These are phyloP conservation scores for Zaprionus vittiger DNA, from an alignment of 1,140 invertebrate genomes.

Conservation along the genomic window DNA sequence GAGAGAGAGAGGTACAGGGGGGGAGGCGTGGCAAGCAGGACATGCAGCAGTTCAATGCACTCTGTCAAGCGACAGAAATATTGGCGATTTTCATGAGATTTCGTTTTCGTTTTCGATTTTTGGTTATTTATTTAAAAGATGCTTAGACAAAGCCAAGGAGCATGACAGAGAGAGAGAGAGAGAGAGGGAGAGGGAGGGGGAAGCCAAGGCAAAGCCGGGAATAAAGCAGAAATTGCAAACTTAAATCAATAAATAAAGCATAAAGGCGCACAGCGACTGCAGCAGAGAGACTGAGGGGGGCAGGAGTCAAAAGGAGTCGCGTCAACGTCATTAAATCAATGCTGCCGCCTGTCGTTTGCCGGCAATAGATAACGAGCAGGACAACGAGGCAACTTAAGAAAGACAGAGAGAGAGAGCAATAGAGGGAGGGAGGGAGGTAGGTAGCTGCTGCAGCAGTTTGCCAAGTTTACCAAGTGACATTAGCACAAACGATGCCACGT, in stretches of 20 bases:
- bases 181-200: neutral
- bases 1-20: neutral
- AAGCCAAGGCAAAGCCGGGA: conserved; percentile 43
- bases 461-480: conserved; percentile 80
- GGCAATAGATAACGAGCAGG: conserved; percentile 75
- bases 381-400: conserved; percentile 21
- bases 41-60: conserved; percentile 59
- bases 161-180: neutral
- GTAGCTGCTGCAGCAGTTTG: conserved; percentile 26
- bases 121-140: conserved; percentile 78
- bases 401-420: conserved; percentile 6
- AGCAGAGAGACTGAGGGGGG: neutral
- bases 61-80: neutral
- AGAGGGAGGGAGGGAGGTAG: neutral
- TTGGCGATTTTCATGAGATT: conserved; percentile 17
- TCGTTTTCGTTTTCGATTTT: conserved; percentile 32
- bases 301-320: conserved; percentile 45
- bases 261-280: conserved; percentile 40
- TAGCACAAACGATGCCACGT: conserved; percentile 63
- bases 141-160: conserved; percentile 59
- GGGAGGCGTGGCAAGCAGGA: neutral
- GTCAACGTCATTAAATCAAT: conserved; percentile 84
- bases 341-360: conserved; percentile 67
- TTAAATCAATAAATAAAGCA: conserved; percentile 84
- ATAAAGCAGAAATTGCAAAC: conserved; percentile 76